These are phyloP conservation scores for Macrotrachela quadricornifera DNA, from an alignment of 1,140 invertebrate genomes.

Conservation along the genomic window DNA sequence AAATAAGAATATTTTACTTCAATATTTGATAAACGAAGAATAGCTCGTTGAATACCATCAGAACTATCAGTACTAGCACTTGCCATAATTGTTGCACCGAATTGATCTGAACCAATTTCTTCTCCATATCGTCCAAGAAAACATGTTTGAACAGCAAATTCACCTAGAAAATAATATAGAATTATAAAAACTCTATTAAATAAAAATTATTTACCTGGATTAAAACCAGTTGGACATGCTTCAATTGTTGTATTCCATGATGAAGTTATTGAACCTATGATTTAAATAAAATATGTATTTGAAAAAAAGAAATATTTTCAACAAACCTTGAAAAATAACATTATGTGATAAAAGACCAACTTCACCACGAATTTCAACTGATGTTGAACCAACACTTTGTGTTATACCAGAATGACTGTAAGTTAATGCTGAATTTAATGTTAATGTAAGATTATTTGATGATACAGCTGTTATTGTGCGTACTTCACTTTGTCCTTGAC, in stretches of 20 bases:
- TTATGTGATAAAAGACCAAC: conserved; percentile 11
- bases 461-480: conserved; percentile 15
- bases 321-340: conserved; percentile 8
- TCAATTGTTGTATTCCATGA: conserved; percentile 11
- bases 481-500: conserved; percentile 15
- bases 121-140: conserved; percentile 21
- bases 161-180: too few relatives aligned
- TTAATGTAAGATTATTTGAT: conserved; percentile 14
- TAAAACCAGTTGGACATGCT: conserved; percentile 21
- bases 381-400: neutral
- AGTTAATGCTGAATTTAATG: conserved; percentile 14
- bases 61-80: conserved; percentile 2
- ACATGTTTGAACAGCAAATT: conserved; percentile 22
- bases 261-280: conserved; percentile 8
- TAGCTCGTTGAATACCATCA: neutral
- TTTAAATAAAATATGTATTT: too few relatives aligned
- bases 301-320: too few relatives aligned
- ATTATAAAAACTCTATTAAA: too few relatives aligned
- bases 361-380: conserved; percentile 10
- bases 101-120: conserved; percentile 21
- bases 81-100: conserved; percentile 22
- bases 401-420: conserved; percentile 11
- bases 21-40: conserved; percentile 2
- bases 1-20: neutral
- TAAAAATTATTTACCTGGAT: conserved; percentile 16